Conservation (phyloP, 2,888 invertebrate genomes). For the Rugalucina vietnamica region DNA sequence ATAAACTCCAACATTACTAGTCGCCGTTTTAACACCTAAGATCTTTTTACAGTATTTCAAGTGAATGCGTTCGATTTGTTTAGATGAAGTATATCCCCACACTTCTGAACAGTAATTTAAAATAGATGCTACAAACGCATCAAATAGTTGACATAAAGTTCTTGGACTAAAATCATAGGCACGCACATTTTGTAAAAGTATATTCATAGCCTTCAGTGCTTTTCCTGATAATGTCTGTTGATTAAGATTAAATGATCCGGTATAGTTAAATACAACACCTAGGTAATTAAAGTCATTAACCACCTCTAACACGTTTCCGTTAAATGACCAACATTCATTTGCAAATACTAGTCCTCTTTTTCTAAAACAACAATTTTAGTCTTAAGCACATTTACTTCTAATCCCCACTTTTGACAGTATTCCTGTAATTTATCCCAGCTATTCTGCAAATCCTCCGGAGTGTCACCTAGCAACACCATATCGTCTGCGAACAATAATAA, state of each 20-base stretch:
- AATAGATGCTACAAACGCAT: constrained; percentile 30
- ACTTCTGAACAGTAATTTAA: constrained; percentile 14
- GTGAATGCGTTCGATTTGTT: constrained; percentile 25
- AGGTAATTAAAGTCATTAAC: constrained; percentile 27
- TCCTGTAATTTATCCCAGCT: neutral
- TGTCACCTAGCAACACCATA: constrained; percentile 14
- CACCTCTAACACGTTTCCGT: neutral
- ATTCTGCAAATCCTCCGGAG: constrained; percentile 13
- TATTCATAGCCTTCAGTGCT: neutral
- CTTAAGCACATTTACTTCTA: neutral
- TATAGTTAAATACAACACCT: constrained; percentile 20
- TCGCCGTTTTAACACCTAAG: constrained; percentile 2
- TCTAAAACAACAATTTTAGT: constrained; percentile 15
- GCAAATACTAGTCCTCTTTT: neutral
- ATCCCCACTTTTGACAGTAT: constrained; percentile 19
- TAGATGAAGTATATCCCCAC: constrained; percentile 8
- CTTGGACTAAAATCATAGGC: constrained; percentile 1
- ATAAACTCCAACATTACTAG: constrained; percentile 29
- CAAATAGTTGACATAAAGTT: constrained; percentile 30
- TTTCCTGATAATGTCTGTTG: neutral
- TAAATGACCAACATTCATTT: constrained; percentile 22
- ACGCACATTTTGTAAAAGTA: neutral
- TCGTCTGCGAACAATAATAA: constrained; percentile 26
- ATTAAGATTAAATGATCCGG: neutral
- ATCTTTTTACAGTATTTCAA: constrained; percentile 26